Evolutionary conservation across 2,797 vertebrate genomes (phyloP).

Genomic region (Darevskia mixta): DNA sequence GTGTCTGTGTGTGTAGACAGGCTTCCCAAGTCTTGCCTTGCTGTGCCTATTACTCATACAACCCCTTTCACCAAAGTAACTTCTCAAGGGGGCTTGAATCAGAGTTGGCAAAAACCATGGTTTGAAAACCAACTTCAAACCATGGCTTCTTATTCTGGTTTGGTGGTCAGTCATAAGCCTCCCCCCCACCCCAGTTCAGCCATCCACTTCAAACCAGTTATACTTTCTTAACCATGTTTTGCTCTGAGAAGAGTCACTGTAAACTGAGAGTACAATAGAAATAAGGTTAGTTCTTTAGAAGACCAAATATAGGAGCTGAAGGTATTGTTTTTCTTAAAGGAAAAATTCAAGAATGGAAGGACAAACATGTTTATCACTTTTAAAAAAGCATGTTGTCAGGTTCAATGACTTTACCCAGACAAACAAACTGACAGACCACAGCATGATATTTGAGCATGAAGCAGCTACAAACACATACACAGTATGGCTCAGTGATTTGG

Average conservation of each 20-base stretch:
- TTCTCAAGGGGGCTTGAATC: neutral
- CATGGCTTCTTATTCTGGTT: neutral
- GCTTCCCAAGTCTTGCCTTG: neutral
- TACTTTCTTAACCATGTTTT: neutral
- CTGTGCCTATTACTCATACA: neutral
- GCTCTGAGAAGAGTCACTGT: neutral
- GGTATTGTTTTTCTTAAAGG: constrained; percentile 25
- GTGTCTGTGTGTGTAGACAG: neutral
- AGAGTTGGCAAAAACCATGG: neutral
- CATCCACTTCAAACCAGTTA: neutral
- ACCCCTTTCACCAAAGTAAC: neutral
- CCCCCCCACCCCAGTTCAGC: neutral
- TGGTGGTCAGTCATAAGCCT: neutral
- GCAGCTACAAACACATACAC: neutral
- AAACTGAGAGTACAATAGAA: neutral
- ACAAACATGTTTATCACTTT: neutral
- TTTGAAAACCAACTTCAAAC: neutral
- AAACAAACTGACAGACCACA: neutral
- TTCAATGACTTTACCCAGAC: neutral
- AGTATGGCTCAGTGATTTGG: neutral
- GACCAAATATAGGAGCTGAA: neutral
- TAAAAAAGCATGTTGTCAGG: neutral
- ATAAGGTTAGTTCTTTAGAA: neutral
- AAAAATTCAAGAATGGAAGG: constrained; percentile 1
- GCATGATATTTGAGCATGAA: neutral